Evolutionary conservation across 1,140 invertebrate genomes (phyloP).

Genomic region (Drosophila bocqueti): DNA sequence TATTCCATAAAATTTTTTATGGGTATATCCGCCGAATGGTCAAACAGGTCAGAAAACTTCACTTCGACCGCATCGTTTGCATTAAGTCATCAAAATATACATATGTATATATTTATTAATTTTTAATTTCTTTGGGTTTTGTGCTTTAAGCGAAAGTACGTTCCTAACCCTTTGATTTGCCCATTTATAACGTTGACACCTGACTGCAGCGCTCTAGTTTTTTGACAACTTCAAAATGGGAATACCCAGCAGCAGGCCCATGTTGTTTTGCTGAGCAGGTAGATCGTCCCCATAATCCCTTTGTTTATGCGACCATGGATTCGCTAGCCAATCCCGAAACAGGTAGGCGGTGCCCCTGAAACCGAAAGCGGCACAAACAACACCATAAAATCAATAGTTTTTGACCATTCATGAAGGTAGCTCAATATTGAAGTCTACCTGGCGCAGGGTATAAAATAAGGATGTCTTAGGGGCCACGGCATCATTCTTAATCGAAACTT

Average conservation of each 20-base stretch:
- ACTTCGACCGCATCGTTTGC: too few species aligned
- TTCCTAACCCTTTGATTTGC: not conserved
- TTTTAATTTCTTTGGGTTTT: too few species aligned
- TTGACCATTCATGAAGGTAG: conserved; percentile 57
- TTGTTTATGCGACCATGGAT: conserved; percentile 55
- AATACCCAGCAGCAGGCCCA: not conserved
- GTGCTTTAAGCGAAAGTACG: not conserved
- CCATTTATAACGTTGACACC: not conserved
- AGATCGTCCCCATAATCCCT: conserved; percentile 48
- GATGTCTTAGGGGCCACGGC: not conserved
- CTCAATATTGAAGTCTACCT: conserved; percentile 13
- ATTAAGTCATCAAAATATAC: not conserved
- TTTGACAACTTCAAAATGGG: not conserved
- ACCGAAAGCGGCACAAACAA: conserved; percentile 40
- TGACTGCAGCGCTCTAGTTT: not conserved
- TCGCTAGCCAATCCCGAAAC: not conserved
- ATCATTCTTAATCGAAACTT: conserved; percentile 43
- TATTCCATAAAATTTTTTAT: too few species aligned
- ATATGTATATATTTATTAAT: not conserved
- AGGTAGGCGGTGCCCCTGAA: conserved; percentile 39
- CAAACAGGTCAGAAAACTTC: too few species aligned
- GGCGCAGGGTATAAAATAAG: conserved; percentile 45
- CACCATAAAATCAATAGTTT: conserved; percentile 49
- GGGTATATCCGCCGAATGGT: too few species aligned
- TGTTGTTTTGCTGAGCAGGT: conserved; percentile 1